phyloP scores from a whole-genome alignment of 2,797 vertebrate species.

The Clarias fuscus region DNA sequence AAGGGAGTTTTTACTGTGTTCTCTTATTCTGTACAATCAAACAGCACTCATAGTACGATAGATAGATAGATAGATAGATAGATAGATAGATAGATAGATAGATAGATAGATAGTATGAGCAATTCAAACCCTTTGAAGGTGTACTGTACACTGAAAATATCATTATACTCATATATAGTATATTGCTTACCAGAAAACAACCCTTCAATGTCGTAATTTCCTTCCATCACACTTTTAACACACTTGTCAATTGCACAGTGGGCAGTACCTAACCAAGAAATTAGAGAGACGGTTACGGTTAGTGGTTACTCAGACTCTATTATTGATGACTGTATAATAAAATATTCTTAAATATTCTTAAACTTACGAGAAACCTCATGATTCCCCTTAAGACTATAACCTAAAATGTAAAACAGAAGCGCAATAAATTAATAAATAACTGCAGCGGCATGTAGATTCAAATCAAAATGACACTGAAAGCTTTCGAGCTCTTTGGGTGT shows the following conservation, averaged over 20 bases:
- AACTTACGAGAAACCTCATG: conserved; percentile 28
- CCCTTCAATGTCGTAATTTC: no score
- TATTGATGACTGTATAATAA: background rate
- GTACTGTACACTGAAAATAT: background rate
- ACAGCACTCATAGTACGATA: no score
- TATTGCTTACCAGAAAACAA: conserved; percentile 10
- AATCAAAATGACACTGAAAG: background rate
- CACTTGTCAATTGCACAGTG: conserved; percentile 41
- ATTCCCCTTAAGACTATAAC: conserved; percentile 16
- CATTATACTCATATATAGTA: background rate
- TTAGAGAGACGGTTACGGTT: no score
- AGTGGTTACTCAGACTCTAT: background rate
- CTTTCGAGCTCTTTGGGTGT: background rate
- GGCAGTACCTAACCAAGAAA: conserved; percentile 23
- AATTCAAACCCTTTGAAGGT: background rate
- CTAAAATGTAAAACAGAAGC: conserved; percentile 19
- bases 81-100: no score
- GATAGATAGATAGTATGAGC: background rate
- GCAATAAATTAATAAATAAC: background rate
- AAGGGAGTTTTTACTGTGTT: no score
- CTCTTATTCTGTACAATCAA: no score
- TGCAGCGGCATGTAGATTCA: background rate
- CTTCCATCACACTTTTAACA: background rate
- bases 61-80: no score
- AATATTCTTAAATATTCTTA: background rate